A percentile compares a stretch with the other conserved stretches of the same genome.
phyloP scores from a whole-genome alignment of 2,888 invertebrate species.

The Parnassius apollo region DNA sequence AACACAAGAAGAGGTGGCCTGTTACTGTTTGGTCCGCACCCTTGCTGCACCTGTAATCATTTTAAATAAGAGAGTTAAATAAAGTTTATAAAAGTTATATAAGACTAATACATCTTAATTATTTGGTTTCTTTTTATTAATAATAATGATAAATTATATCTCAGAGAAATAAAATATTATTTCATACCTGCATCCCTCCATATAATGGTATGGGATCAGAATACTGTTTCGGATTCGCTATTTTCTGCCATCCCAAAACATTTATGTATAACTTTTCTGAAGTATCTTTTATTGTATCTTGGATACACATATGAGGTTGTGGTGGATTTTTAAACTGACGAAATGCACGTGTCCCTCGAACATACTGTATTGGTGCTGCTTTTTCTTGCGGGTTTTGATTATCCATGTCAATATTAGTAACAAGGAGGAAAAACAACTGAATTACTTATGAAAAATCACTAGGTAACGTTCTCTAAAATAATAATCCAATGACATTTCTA shows the following conservation, averaged over 20 bases:
- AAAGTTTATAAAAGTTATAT: neutral
- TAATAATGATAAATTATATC: neutral
- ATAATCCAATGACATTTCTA: conserved; percentile 27
- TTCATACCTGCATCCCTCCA: conserved; percentile 85
- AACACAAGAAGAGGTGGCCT: conserved; percentile 83
- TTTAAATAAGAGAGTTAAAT: neutral
- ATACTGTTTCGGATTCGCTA: conserved; percentile 84
- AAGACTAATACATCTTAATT: conserved; percentile 1
- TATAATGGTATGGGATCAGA: conserved; percentile 85
- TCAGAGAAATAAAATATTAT: conserved; percentile 8
- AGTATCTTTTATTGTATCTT: conserved; percentile 82
- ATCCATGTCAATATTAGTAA: conserved; percentile 61
- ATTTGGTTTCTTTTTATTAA: neutral
- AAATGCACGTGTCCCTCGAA: conserved; percentile 82
- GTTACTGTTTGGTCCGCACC: conserved; percentile 80
- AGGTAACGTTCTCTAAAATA: conserved; percentile 23
- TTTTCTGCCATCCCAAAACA: conserved; percentile 87
- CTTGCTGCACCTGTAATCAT: conserved; percentile 76
- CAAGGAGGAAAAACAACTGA: conserved; percentile 30
- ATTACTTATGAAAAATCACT: conserved; percentile 22
- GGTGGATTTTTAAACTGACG: conserved; percentile 87
- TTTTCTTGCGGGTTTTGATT: conserved; percentile 65
- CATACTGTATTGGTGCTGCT: conserved; percentile 78
- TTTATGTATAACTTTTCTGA: conserved; percentile 83
- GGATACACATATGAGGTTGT: conserved; percentile 88